These are phyloP conservation scores for Serinus canaria DNA, from an alignment of 2,113 vertebrate species.

Conservation along the genomic window DNA sequence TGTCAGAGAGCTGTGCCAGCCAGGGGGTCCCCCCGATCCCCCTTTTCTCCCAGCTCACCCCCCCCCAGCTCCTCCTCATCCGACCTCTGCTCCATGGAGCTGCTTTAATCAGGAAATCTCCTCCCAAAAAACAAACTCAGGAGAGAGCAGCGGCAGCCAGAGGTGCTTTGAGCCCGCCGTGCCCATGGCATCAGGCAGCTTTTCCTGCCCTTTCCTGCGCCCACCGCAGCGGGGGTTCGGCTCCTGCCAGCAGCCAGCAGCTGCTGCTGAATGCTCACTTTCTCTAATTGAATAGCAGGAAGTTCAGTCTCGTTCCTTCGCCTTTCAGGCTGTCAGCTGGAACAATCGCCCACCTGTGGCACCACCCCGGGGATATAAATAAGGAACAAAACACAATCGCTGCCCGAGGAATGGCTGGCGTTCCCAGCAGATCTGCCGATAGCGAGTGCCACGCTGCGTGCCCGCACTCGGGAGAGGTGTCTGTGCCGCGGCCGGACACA, in stretches of 20 bases:
- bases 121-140: not conserved
- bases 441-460: not conserved
- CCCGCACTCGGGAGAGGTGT: not conserved
- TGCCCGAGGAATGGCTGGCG: not conserved
- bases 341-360: constrained; percentile 65
- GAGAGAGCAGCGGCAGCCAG: not conserved
- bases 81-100: fast-evolving
- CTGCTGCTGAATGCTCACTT: constrained; percentile 52
- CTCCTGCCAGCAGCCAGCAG: constrained; percentile 39
- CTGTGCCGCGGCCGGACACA: fast-evolving
- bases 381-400: constrained; percentile 14
- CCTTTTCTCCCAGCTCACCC: not conserved
- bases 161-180: fast-evolving
- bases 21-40: fast-evolving
- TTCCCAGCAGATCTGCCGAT: not conserved
- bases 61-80: not conserved
- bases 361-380: constrained; percentile 36
- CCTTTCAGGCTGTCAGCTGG: constrained; percentile 19
- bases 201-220: not conserved
- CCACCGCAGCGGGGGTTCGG: not conserved
- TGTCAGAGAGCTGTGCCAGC: not conserved
- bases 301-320: constrained; percentile 22
- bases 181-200: not conserved
- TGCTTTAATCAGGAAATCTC: not conserved
- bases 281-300: constrained; percentile 58